These are phyloP conservation scores for Gorilla gorilla DNA, from an alignment of 2,113 vertebrate genomes.

Conservation along the genomic window DNA sequence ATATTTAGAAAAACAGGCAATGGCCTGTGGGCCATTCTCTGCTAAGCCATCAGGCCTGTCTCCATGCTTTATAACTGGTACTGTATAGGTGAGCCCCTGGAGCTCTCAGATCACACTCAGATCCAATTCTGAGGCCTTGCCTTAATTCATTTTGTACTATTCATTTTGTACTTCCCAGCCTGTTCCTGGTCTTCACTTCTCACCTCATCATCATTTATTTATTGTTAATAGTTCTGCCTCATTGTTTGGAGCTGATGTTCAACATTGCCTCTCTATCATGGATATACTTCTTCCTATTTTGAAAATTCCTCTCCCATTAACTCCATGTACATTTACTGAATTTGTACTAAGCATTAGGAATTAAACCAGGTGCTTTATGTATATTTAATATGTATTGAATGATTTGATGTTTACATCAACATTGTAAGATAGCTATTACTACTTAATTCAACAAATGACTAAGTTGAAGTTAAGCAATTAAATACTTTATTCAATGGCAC, in stretches of 20 bases:
- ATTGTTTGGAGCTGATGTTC: not conserved
- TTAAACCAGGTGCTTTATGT: not conserved
- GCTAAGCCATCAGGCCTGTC: not conserved
- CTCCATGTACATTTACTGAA: not conserved
- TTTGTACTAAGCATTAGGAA: not conserved
- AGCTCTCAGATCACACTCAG: not conserved
- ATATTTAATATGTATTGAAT: not conserved
- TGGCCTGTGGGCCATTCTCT: not conserved
- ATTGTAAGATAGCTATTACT: not conserved
- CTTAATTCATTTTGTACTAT: not conserved
- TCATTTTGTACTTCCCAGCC: not conserved
- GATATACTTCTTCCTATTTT: not conserved
- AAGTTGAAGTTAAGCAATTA: not conserved
- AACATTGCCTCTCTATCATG: not conserved
- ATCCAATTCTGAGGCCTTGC: not conserved
- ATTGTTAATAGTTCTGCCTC: not conserved
- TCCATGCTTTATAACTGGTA: too few relatives aligned
- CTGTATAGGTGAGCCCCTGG: not conserved
- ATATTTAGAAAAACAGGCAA: not conserved
- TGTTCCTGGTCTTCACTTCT: not conserved
- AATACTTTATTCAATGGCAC: not conserved
- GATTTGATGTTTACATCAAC: not conserved
- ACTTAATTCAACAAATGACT: not conserved
- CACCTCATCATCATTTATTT: not conserved
- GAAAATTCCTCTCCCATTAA: not conserved